Evolutionary conservation across 2,113 vertebrate genomes (phyloP).

Genomic region (Phaetusa simplex): DNA sequence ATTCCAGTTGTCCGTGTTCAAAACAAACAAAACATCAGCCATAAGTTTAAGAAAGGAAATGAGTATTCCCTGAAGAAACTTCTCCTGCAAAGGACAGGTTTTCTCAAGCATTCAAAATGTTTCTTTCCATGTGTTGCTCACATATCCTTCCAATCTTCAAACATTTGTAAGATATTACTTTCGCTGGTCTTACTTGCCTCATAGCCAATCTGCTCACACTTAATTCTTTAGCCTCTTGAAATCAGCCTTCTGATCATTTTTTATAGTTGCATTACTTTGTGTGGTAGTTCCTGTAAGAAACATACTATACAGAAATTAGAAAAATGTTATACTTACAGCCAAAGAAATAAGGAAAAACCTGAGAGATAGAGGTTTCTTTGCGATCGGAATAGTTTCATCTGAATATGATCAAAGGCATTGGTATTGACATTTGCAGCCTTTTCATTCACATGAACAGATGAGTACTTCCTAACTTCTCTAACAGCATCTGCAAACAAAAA

Average conservation of each 20-base stretch:
- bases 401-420: constrained; percentile 84
- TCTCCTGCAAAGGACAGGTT: neutral
- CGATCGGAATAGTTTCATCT: constrained; percentile 96
- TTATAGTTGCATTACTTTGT: neutral
- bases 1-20: neutral
- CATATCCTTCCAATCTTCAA: neutral
- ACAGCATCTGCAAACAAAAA: constrained; percentile 81
- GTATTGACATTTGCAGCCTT: constrained; percentile 71
- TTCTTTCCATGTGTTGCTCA: neutral
- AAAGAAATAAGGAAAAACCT: constrained; percentile 95
- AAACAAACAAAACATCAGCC: neutral
- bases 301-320: neutral
- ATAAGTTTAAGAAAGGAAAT: neutral
- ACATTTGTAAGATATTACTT: neutral
- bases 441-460: constrained; percentile 61
- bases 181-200: neutral
- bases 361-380: constrained; percentile 98
- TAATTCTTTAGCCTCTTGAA: neutral
- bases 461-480: constrained; percentile 93
- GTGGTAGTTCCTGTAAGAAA: neutral
- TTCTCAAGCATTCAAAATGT: neutral
- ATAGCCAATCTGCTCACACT: neutral
- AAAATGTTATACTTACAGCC: constrained; percentile 85
- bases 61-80: neutral
- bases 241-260: neutral